These are phyloP conservation scores for Protosalanx chinensis DNA, from an alignment of 2,797 vertebrate genomes.

Conservation along the genomic window DNA sequence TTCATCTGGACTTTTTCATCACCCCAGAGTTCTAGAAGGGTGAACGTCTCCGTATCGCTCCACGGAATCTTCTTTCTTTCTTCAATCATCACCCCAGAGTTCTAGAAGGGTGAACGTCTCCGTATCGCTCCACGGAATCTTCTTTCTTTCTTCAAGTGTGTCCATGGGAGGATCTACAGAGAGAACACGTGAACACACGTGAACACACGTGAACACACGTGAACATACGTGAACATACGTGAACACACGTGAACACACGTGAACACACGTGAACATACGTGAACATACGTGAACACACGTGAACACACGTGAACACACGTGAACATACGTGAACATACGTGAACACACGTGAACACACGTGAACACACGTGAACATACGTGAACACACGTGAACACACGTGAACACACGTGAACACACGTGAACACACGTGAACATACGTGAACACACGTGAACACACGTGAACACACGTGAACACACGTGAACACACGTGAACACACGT, in stretches of 20 bases:
- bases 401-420: no score
- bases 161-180: conserved; percentile 53
- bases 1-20: conserved; percentile 65
- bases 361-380: background rate
- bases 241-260: background rate
- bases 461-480: no score
- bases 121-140: conserved; percentile 71
- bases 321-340: no score
- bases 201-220: no score
- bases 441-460: no score
- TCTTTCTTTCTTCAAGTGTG: conserved; percentile 66
- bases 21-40: conserved; percentile 74
- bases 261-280: no score
- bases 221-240: no score
- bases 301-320: no score
- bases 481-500: no score
- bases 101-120: conserved; percentile 74
- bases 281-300: no score
- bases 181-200: no score
- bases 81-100: conserved; percentile 70
- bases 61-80: conserved; percentile 73
- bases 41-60: conserved; percentile 72
- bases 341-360: background rate
- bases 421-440: background rate
- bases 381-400: no score